phyloP scores from a whole-genome alignment of 2,113 vertebrate genomes.

The Sterna hirundo region DNA sequence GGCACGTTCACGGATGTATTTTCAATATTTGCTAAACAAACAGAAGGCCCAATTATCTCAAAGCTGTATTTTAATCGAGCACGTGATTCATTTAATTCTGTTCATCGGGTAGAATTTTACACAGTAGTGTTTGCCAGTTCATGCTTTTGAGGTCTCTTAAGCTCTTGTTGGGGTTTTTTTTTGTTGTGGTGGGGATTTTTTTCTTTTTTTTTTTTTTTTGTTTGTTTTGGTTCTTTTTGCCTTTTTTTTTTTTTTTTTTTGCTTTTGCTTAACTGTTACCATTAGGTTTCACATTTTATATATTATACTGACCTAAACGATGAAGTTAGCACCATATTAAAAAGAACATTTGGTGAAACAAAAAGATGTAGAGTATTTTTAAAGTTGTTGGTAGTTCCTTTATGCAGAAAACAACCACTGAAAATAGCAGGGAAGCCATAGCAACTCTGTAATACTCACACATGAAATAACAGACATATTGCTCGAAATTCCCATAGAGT shows the following conservation, averaged over 20 bases:
- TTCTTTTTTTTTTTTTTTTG: neutral
- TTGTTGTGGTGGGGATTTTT: too few relatives aligned
- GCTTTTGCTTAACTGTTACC: conserved; percentile 45
- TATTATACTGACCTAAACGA: conserved; percentile 73
- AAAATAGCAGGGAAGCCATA: conserved; percentile 62
- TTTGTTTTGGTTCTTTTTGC: neutral
- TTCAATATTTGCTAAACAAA: conserved; percentile 17
- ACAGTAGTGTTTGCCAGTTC: conserved; percentile 65
- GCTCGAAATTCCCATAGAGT: conserved; percentile 77
- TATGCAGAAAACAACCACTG: conserved; percentile 66
- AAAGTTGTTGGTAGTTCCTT: conserved; percentile 69
- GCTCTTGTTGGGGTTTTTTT: neutral
- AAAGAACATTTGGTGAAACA: conserved; percentile 53
- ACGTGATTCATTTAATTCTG: neutral
- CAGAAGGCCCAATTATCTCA: neutral
- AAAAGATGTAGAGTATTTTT: conserved; percentile 56
- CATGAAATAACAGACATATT: conserved; percentile 78
- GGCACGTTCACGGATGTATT: neutral
- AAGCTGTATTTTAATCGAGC: neutral
- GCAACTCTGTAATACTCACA: conserved; percentile 71
- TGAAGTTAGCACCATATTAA: conserved; percentile 78
- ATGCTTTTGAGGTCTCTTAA: conserved; percentile 73
- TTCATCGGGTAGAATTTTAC: neutral
- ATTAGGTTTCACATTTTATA: conserved; percentile 76
- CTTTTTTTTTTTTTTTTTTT: neutral